phyloP scores from a whole-genome alignment of 2,797 vertebrate genomes.

The Karalla daura region DNA sequence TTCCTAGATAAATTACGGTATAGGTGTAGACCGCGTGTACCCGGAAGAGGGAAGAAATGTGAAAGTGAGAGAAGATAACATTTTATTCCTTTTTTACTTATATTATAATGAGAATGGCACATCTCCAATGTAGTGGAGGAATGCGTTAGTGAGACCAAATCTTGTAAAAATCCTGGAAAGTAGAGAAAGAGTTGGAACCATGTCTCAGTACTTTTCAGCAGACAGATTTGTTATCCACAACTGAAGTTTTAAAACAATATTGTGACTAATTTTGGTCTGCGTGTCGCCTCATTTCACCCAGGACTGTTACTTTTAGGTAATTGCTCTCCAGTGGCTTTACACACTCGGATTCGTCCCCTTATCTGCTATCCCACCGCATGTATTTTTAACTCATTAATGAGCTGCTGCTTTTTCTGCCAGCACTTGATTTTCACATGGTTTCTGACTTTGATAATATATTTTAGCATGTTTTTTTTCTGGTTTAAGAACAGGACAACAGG shows the following conservation, averaged over 20 bases:
- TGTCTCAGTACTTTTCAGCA: conserved; percentile 3
- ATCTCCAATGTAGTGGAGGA: too few species aligned
- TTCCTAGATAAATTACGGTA: too few species aligned
- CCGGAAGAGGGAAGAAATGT: too few species aligned
- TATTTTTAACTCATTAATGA: conserved; percentile 24
- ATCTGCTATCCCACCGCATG: conserved; percentile 4
- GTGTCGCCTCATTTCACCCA: conserved; percentile 26
- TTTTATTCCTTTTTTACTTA: too few species aligned
- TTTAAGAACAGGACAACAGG: conserved; percentile 25
- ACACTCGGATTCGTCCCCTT: neutral
- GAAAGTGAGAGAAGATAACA: too few species aligned
- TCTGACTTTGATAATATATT: conserved; percentile 17
- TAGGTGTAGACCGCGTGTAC: too few species aligned
- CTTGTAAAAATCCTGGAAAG: too few species aligned
- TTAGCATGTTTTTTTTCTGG: neutral
- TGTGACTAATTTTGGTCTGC: conserved; percentile 8
- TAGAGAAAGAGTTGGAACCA: neutral
- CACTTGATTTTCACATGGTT: conserved; percentile 32
- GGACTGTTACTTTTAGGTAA: conserved; percentile 10
- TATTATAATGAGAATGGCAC: too few species aligned
- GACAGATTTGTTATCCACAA: conserved; percentile 15
- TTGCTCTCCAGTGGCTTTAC: neutral
- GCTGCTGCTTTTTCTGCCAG: conserved; percentile 17
- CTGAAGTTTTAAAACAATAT: neutral
- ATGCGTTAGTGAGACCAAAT: too few species aligned